Conservation (phyloP, 2,888 invertebrate genomes). For the Andrena camellia region DNA sequence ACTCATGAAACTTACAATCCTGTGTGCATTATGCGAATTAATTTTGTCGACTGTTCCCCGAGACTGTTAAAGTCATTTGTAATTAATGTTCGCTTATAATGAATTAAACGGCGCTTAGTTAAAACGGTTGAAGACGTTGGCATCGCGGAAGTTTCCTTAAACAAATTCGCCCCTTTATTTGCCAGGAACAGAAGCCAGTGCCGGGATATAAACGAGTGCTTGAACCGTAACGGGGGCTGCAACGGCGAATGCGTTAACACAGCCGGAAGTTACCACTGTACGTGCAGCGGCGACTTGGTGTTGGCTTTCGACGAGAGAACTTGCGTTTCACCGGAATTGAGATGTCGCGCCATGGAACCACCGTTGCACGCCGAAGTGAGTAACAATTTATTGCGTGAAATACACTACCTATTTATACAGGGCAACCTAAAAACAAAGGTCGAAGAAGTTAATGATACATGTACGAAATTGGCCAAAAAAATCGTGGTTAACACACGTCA, state of each 20-base stretch:
- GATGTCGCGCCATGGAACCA: conserved; percentile 76
- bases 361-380: conserved; percentile 79
- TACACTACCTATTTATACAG: neutral
- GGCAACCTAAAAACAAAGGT: neutral
- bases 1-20: neutral
- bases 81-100: neutral
- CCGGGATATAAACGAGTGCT: conserved; percentile 83
- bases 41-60: too few relatives aligned
- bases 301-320: conserved; percentile 82
- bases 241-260: conserved; percentile 84
- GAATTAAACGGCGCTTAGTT: neutral
- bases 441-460: too few relatives aligned
- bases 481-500: too few relatives aligned
- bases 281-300: conserved; percentile 80
- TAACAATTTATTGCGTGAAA: conserved; percentile 35
- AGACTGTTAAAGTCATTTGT: neutral
- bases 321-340: conserved; percentile 76
- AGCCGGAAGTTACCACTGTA: conserved; percentile 82
- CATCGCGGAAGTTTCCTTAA: conserved; percentile 1
- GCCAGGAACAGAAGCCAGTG: conserved; percentile 81
- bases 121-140: neutral
- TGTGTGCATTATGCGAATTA: neutral
- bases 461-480: too few relatives aligned
- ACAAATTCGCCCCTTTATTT: conserved; percentile 41
- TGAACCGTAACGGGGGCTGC: conserved; percentile 82